Evolutionary conservation across 1,140 invertebrate species (phyloP).

Genomic region (Scaptomyza pallida): DNA sequence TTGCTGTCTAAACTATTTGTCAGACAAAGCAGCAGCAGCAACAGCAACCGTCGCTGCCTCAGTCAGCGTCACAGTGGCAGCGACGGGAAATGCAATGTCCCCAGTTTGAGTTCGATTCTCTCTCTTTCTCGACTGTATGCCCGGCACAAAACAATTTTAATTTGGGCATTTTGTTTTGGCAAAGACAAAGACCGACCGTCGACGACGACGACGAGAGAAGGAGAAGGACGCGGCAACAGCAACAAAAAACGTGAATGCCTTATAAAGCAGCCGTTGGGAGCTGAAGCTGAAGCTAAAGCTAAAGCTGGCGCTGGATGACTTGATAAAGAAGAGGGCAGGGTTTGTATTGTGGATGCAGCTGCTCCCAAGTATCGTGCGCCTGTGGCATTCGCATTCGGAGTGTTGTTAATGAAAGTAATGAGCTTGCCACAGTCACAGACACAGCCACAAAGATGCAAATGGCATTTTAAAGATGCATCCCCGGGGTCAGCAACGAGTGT

Average conservation of each 20-base stretch:
- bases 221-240: slow-evolving; percentile 12
- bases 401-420: slow-evolving; percentile 83
- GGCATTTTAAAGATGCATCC: slow-evolving; percentile 82
- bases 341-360: slow-evolving; percentile 43
- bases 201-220: neutral
- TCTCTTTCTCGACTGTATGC: neutral
- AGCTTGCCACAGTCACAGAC: slow-evolving; percentile 67
- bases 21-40: slow-evolving; percentile 71
- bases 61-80: slow-evolving; percentile 23
- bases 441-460: slow-evolving; percentile 79
- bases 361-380: slow-evolving; percentile 53
- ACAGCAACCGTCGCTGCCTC: slow-evolving; percentile 12
- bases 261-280: slow-evolving; percentile 59
- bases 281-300: neutral
- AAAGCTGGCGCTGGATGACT: slow-evolving; percentile 12
- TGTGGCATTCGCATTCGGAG: slow-evolving; percentile 60
- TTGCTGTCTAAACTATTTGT: slow-evolving; percentile 84
- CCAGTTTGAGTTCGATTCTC: slow-evolving; percentile 21
- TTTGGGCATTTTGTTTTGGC: slow-evolving; percentile 82
- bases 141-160: slow-evolving; percentile 76
- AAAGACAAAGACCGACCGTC: slow-evolving; percentile 63
- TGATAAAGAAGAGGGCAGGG: neutral
- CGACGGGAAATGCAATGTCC: slow-evolving; percentile 71
- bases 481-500: slow-evolving; percentile 58
- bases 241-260: slow-evolving; percentile 69